Conservation (phyloP, 2,888 invertebrate genomes). For the Oasisia sp. region DNA sequence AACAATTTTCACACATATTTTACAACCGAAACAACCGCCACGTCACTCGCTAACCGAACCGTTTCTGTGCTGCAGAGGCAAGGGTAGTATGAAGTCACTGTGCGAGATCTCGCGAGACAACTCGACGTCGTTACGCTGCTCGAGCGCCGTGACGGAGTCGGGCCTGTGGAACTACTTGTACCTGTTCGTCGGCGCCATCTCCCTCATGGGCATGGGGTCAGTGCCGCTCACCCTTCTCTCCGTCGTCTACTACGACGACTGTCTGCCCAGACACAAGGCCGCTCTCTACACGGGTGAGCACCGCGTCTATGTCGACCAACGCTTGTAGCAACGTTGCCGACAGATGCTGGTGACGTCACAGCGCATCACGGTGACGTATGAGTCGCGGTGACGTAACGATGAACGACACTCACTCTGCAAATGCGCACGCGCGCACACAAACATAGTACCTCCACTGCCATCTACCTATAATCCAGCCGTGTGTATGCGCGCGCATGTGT, state of each 20-base stretch:
- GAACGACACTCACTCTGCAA: no score
- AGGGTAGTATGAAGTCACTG: background rate
- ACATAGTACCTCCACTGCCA: no score
- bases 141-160: background rate
- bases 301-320: background rate
- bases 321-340: background rate
- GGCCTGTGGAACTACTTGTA: slow-evolving; percentile 8
- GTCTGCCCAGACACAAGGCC: slow-evolving; percentile 19
- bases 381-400: background rate
- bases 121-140: slow-evolving; percentile 8
- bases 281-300: slow-evolving; percentile 14
- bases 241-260: slow-evolving; percentile 20
- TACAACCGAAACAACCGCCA: background rate
- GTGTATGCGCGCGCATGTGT: no score
- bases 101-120: background rate
- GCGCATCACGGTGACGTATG: background rate
- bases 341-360: background rate
- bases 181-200: slow-evolving; percentile 21
- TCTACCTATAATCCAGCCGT: no score
- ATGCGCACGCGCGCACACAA: no score
- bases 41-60: background rate
- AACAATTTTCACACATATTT: background rate
- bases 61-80: background rate
- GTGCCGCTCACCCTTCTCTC: slow-evolving; percentile 20
- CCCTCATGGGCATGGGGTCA: slow-evolving; percentile 18